Percentiles rank a stretch among this genome's conserved stretches.
Conservation (phyloP, 2,797 vertebrate species). For the Lacerta viridis region DNA sequence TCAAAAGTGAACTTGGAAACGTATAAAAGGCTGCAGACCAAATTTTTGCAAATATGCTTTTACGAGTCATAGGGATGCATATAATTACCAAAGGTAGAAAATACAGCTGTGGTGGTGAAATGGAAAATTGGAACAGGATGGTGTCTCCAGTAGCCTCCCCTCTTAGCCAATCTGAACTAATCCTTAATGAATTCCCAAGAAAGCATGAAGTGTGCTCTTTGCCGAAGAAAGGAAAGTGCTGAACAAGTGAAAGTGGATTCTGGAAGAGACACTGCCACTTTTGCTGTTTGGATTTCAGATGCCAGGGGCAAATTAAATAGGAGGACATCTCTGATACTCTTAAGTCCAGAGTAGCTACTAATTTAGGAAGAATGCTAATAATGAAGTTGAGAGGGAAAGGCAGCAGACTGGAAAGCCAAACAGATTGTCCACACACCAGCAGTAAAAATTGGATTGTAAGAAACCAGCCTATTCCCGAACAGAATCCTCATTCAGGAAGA, state of each 20-base stretch:
- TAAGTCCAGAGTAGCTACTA: conserved; percentile 48
- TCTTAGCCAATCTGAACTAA: conserved; percentile 70
- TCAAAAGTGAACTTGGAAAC: conserved; percentile 70
- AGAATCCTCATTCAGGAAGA: neutral
- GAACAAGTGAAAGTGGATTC: conserved; percentile 67
- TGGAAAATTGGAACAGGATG: conserved; percentile 77
- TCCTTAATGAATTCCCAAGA: conserved; percentile 68
- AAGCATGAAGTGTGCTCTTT: conserved; percentile 64
- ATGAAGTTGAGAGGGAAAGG: conserved; percentile 55
- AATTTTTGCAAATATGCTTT: conserved; percentile 65
- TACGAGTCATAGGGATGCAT: conserved; percentile 62
- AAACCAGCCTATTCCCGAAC: neutral
- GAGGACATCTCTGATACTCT: conserved; percentile 54
- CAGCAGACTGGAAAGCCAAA: conserved; percentile 46
- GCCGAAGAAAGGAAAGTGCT: conserved; percentile 57
- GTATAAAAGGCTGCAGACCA: conserved; percentile 64
- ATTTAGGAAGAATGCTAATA: conserved; percentile 58
- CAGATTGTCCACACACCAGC: neutral
- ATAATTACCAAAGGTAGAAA: conserved; percentile 74
- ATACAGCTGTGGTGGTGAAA: conserved; percentile 69
- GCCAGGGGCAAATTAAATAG: conserved; percentile 63
- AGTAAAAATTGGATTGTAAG: neutral
- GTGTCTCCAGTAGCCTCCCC: conserved; percentile 61
- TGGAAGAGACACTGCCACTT: conserved; percentile 62
- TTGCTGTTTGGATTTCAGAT: conserved; percentile 59